Base-by-base conservation (phyloP, 2,797 vertebrate genomes). In the Morelia viridis region DNA sequence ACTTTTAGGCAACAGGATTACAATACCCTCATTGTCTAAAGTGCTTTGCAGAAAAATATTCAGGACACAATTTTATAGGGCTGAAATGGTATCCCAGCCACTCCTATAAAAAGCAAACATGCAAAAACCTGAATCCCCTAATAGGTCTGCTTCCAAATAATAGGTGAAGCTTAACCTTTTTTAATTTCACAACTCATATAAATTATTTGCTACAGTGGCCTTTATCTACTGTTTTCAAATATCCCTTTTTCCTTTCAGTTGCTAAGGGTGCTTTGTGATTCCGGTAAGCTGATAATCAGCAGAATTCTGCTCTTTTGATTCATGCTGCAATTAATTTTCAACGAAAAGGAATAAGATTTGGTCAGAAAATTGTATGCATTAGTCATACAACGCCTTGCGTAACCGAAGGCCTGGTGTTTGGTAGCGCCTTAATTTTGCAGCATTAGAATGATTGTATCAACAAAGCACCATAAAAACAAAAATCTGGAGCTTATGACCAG, bases 371-470 rank as follows among this genome's bases (percentile, higher is more conserved):
- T 90, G 58, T 89, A 5, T 64, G 31, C 8, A 84, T 91, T 95
- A 86, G 95, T 95, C 94, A 93, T 94, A 90, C 89, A 88, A 50
- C 92, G 94, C 91, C 94, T 96, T 95, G 95, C 93, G 91, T 93
- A 95, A 94, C 92, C 96, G 93, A 93, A 95, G 89, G 85, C 93
- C 94, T 96, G 94, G 95, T 96, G 93, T 94, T 96, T 93, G 91
- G 95, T 96, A 97, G 95, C 94, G 95, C 96, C 95, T 96, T 96
- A 95, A 96, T 96, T 96, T 97, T 96, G 94, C 96, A 94, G 93
- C 95, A 95, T 95, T 97, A 95, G 96, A 96, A 96, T 96, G 94
- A 97, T 96, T 97, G 96, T 97, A 96, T 95, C 96, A 96, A 83
- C 93, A 93, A 92, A 88, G 85, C 85, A 90, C 60, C 50, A 53